phyloP scores from a whole-genome alignment of 1,140 invertebrate genomes.

The Trichonephila inaurata region DNA sequence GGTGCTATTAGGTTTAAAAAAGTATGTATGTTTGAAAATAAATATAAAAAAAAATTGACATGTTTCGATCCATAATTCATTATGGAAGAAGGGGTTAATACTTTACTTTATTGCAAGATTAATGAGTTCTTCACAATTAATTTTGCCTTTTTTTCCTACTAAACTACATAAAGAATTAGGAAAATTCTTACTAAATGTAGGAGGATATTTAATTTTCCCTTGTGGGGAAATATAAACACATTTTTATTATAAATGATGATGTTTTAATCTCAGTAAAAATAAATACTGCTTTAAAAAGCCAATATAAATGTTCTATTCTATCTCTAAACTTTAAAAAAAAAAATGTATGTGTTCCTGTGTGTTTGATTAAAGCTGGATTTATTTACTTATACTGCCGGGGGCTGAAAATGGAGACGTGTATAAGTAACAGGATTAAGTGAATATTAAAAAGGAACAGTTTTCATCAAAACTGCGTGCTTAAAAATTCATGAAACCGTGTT shows the following conservation, averaged over 20 bases:
- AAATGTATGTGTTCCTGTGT: background rate
- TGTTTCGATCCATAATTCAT: too few relatives aligned
- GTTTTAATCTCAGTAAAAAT: background rate
- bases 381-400: background rate
- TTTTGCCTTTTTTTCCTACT: too few relatives aligned
- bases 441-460: background rate
- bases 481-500: too few relatives aligned
- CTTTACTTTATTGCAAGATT: too few relatives aligned
- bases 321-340: background rate
- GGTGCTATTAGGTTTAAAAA: too few relatives aligned
- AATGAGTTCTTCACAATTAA: too few relatives aligned
- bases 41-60: too few relatives aligned
- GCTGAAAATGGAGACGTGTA: background rate
- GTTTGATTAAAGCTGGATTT: background rate
- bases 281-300: background rate
- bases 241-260: background rate
- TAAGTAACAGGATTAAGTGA: background rate
- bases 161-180: too few relatives aligned
- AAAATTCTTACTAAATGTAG: background rate
- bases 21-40: too few relatives aligned
- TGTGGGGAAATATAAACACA: background rate
- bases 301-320: background rate
- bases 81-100: too few relatives aligned
- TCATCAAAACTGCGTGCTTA: too few relatives aligned
- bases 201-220: background rate